These are phyloP conservation scores for Corythoichthys haematopterus DNA, from an alignment of 2,113 vertebrate genomes.

Conservation along the genomic window DNA sequence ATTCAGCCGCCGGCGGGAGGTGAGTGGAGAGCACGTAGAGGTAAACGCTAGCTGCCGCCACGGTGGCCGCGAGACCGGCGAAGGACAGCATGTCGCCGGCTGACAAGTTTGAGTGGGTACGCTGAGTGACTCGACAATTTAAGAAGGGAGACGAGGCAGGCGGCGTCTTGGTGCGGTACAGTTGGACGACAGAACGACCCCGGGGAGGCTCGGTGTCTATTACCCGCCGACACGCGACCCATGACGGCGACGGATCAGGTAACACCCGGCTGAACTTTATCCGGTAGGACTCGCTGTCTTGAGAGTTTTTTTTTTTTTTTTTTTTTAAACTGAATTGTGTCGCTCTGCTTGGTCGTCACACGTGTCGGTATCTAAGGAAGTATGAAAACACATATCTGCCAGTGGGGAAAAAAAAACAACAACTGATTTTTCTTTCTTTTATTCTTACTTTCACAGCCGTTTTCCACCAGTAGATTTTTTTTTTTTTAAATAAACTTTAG, in stretches of 20 bases:
- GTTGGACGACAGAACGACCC: constrained; percentile 31
- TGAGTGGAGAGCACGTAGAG: constrained; percentile 71
- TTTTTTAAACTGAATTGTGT: no score
- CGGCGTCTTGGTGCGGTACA: constrained; percentile 37
- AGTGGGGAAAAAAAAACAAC: no score
- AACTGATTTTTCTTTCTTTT: no score
- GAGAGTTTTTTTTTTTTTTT: background rate
- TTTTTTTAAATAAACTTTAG: no score
- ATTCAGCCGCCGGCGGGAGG: constrained; percentile 56
- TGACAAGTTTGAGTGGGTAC: background rate
- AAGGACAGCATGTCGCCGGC: constrained; percentile 63
- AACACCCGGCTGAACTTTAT: constrained; percentile 26
- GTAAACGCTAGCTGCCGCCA: constrained; percentile 65
- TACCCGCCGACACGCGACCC: constrained; percentile 11
- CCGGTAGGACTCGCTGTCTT: background rate
- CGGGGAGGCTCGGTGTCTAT: constrained; percentile 21
- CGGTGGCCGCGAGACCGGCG: constrained; percentile 56
- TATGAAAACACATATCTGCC: no score
- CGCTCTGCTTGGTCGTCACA: background rate
- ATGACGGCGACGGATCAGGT: constrained; percentile 47
- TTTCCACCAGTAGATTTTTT: no score
- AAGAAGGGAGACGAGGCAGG: constrained; percentile 3
- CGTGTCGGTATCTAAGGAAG: background rate
- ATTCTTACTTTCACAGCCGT: no score
- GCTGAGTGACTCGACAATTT: background rate